Evolutionary conservation across 2,888 invertebrate genomes (phyloP).

Genomic region (Euplexia lucipara): DNA sequence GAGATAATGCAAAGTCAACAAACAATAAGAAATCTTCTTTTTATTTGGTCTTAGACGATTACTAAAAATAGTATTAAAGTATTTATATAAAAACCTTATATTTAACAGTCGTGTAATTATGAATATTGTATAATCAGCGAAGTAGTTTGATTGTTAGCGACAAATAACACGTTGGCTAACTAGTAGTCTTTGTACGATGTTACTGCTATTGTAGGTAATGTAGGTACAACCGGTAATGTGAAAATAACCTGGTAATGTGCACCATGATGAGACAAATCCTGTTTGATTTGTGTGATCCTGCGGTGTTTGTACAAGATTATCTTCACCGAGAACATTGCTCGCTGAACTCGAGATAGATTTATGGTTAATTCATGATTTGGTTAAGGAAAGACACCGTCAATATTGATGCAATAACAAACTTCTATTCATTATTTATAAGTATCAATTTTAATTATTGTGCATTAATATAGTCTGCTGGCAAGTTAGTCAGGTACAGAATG

Average conservation of each 20-base stretch:
- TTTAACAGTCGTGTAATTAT: slow-evolving; percentile 9
- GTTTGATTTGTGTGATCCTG: slow-evolving; percentile 55
- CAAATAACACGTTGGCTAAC: slow-evolving; percentile 9
- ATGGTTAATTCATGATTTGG: neutral
- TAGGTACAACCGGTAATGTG: slow-evolving; percentile 60
- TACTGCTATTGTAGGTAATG: slow-evolving; percentile 34
- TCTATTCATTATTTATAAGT: neutral
- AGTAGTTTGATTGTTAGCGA: slow-evolving; percentile 25
- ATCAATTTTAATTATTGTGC: neutral
- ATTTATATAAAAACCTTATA: neutral
- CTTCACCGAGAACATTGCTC: slow-evolving; percentile 21
- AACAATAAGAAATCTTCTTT: neutral
- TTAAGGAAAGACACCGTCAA: neutral
- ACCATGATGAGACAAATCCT: slow-evolving; percentile 55
- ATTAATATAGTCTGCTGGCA: too few relatives aligned
- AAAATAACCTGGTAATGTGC: slow-evolving; percentile 57
- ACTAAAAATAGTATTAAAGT: neutral
- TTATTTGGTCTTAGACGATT: neutral
- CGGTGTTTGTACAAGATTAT: slow-evolving; percentile 24
- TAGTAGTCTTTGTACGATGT: slow-evolving; percentile 15
- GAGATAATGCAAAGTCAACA: slow-evolving; percentile 3
- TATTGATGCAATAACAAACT: neutral
- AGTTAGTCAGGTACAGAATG: neutral
- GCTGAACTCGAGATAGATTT: neutral
- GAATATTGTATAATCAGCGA: slow-evolving; percentile 5